phyloP scores from a whole-genome alignment of 1,140 invertebrate genomes.

The Manduca sexta region DNA sequence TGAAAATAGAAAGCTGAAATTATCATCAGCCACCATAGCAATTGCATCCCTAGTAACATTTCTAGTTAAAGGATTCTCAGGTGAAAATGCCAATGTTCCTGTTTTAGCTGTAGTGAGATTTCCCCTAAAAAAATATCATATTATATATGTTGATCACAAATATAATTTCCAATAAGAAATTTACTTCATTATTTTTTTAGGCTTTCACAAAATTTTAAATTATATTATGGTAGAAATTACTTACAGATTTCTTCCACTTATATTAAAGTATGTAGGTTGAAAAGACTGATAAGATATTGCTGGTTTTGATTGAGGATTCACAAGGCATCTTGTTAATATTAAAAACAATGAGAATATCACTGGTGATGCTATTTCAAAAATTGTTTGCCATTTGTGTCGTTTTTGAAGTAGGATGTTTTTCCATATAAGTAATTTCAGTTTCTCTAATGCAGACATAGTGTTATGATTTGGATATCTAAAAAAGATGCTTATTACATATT shows the following conservation, averaged over 20 bases:
- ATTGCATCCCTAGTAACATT: constrained; percentile 55
- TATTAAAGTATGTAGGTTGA: constrained; percentile 59
- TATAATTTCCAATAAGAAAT: no score
- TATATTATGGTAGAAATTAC: no score
- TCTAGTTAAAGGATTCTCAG: constrained; percentile 54
- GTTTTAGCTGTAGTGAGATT: constrained; percentile 50
- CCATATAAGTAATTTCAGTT: constrained; percentile 84
- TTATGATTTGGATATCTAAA: neutral
- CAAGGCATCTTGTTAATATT: constrained; percentile 77
- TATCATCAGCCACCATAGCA: constrained; percentile 56
- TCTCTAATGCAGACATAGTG: constrained; percentile 65
- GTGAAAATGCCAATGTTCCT: constrained; percentile 61
- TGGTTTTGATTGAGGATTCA: constrained; percentile 66
- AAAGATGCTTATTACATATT: neutral
- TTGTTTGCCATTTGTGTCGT: constrained; percentile 82
- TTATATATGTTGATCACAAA: neutral
- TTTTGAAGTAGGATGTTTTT: constrained; percentile 88
- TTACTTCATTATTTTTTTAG: no score
- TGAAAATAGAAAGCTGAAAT: constrained; percentile 49
- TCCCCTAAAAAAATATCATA: constrained; percentile 28
- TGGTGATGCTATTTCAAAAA: constrained; percentile 82
- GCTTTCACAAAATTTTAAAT: no score
- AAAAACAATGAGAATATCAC: constrained; percentile 84
- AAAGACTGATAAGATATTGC: constrained; percentile 49
- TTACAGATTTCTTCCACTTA: constrained; percentile 53